Evolutionary conservation across 1,140 invertebrate genomes (phyloP), one percentile per base, ranked within the genome.

Genomic region (Meteorus sp.): DNA sequence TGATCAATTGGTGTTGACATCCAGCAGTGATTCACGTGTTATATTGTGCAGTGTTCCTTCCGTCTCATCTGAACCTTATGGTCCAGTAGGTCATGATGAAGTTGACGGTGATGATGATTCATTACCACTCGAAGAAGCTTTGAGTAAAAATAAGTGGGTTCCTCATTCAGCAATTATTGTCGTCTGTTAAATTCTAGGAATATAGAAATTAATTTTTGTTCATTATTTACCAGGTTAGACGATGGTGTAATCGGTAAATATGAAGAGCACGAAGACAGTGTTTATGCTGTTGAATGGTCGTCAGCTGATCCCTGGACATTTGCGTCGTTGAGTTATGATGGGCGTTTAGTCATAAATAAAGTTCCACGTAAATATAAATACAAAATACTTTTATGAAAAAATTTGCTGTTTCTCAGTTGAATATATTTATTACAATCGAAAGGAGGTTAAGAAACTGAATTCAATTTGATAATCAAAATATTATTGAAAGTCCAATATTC

Each of bases 241-340:
- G 96, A 95, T 83, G 93, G 90, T 27, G 87, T 92, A 0, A 84
- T 97, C 37, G 89, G 89, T 61, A 91, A 86, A 62, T 97, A 95
- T 74, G 95, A 98, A 74, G 93, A 97, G 67, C 96, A 99, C 77
- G 97, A 99, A 81, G 97, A 99, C 76, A 95, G 94, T 50, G 96
- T 99, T 13, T 99, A 99, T 82, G 92, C 91, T 70, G 92, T 91
- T 0, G 95, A 97, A 79, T 99, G 97, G 97, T 97, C 95, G 56
- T 87, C 90, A 33, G 92, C 92, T 33, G 96, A 99, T 83, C 95
- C 96, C 13, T 99, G 97, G 97, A 91, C 94, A 35, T 98, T 98
- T 85, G 96, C 96, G 23, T 98, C 95, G 0, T 82, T 99, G 0
- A 97, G 94, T 76, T 98, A 97, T 79, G 96, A 99, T 82, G 96